Evolutionary conservation across 1,140 invertebrate genomes (phyloP), one percentile per base, ranked within the genome.

Genomic region (Belonocnema kinseyi): DNA sequence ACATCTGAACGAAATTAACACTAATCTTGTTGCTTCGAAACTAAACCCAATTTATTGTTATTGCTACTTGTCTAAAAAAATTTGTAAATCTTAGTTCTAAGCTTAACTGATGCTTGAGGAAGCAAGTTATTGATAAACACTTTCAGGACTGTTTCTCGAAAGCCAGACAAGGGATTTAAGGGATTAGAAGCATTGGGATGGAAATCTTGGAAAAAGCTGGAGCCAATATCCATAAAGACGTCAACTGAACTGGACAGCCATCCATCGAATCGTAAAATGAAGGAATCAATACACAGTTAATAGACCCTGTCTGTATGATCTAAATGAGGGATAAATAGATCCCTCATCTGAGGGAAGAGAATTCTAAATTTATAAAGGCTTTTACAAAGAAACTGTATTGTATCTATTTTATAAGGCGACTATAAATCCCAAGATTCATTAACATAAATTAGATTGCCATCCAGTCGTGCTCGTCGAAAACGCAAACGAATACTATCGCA

Each of bases 381-480:
- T 73, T 80, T 77, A 82, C 80, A 80, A 56, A 40, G 56, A 19
- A 10, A 11, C 73, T 79, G 80, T 83, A 80, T 79, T 82, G 81
- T 85, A 82, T 88, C 88, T 88, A 85, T 88, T 85, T 88, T 87
- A 88, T 85, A 88, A 88, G 88, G 85, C 83, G 84, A 26, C 76
- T 83, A 82, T 89, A 89, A 88, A 88, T 87, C 82, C 79, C 33
- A 75, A 72, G 83, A 85, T 88, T 87, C 87, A 88, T 88, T 89
- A 88, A 86, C 87, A 87, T 89, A 89, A 89, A 89, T 89, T 87
- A 84, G 85, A 88, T 84, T 80, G 81, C 81, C 80, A 87, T 86
- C 85, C 80, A 79, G 80, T 82, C 83, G 83, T 85, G 77, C 82
- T 78, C 80, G 85, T 85, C 85, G 84, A 72, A 73, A 21, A 46